A percentile compares a stretch with the other conserved stretches of the same genome.
Evolutionary conservation across 1,140 invertebrate species (phyloP).

Genomic region (Drosophila lowei): DNA sequence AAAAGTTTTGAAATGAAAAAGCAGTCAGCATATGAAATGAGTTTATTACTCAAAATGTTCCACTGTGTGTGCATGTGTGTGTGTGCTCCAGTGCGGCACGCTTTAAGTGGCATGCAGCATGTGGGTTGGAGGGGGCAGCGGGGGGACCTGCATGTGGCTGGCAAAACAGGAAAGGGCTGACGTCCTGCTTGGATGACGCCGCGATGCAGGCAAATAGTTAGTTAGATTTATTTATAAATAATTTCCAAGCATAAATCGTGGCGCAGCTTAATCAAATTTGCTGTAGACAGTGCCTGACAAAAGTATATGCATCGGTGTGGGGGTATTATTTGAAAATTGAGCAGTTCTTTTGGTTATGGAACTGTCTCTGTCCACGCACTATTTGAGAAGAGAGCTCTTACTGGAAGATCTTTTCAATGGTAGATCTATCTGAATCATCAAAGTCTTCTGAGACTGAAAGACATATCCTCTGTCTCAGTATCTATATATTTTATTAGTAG

Average conservation of each 20-base stretch:
- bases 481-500: too few species aligned
- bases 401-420: too few species aligned
- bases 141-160: conserved; percentile 18
- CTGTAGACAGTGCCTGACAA: conserved; percentile 23
- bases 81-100: conserved; percentile 38
- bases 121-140: not conserved
- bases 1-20: conserved; percentile 79
- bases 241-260: conserved; percentile 64
- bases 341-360: too few species aligned
- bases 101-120: conserved; percentile 73
- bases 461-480: too few species aligned
- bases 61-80: conserved; percentile 16
- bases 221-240: conserved; percentile 77
- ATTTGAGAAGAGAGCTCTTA: too few species aligned
- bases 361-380: too few species aligned
- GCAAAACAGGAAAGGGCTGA: conserved; percentile 35
- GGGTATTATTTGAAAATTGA: too few species aligned
- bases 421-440: too few species aligned
- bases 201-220: conserved; percentile 59
- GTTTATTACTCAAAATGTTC: conserved; percentile 79
- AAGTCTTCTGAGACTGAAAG: too few species aligned
- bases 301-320: not conserved
- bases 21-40: conserved; percentile 82
- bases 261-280: conserved; percentile 68
- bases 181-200: conserved; percentile 41